Conservation (phyloP, 2,113 vertebrate genomes). For the Cnemophilus loriae region DNA sequence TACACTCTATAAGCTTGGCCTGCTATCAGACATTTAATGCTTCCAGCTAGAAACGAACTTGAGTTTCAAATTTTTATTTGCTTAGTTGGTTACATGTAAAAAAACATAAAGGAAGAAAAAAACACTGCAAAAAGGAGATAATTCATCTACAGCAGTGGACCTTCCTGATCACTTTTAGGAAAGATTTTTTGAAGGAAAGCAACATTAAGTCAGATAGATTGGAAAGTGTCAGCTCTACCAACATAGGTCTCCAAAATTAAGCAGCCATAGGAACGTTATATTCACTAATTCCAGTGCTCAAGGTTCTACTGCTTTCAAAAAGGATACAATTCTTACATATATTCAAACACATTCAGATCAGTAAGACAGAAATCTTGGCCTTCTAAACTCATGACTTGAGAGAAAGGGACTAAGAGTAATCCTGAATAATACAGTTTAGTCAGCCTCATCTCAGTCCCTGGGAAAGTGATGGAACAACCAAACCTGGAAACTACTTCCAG, state of each 20-base stretch:
- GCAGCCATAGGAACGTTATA: background rate
- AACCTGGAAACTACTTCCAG: background rate
- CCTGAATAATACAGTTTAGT: background rate
- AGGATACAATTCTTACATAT: background rate
- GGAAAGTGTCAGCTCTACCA: background rate
- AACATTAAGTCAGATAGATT: background rate
- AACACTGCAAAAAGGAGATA: fast-evolving
- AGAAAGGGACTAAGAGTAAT: background rate
- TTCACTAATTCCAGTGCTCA: background rate
- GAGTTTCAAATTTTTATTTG: background rate
- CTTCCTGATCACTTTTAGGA: background rate
- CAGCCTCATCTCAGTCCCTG: background rate
- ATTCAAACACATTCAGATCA: background rate
- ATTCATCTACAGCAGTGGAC: background rate
- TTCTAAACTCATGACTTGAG: background rate
- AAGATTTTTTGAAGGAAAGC: background rate
- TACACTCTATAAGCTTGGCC: background rate
- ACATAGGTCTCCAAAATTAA: background rate
- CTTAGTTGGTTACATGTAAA: background rate
- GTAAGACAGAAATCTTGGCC: background rate
- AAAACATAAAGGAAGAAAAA: background rate
- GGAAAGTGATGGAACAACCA: background rate
- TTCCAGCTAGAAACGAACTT: background rate
- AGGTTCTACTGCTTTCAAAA: background rate
- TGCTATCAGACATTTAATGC: background rate